A percentile compares a stretch with the other conserved stretches of the same genome.
phyloP scores from a whole-genome alignment of 2,797 vertebrate genomes.

The Cuculus canorus region DNA sequence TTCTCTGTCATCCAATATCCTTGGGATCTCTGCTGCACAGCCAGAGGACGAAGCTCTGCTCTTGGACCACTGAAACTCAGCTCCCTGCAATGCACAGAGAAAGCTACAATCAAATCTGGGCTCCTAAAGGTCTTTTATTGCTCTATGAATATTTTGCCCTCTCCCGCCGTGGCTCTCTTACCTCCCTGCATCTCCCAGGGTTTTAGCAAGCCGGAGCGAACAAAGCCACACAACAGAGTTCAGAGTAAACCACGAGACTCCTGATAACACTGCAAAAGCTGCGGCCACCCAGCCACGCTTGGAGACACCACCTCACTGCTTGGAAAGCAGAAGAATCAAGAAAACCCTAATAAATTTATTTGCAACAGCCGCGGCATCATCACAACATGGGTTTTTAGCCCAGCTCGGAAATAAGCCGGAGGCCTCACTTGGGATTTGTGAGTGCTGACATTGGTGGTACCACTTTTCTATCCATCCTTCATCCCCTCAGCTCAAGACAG shows the following conservation, averaged over 20 bases:
- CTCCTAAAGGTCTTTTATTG: background rate
- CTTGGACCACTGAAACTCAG: background rate
- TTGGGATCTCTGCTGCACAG: background rate
- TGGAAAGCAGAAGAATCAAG: background rate
- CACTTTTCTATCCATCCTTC: background rate
- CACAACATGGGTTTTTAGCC: background rate
- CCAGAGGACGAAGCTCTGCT: background rate
- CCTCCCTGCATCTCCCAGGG: background rate
- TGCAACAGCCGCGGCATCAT: background rate
- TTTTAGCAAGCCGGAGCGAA: background rate
- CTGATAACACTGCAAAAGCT: background rate
- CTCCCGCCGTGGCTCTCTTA: background rate
- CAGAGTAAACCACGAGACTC: constrained; percentile 12
- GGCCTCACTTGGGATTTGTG: background rate
- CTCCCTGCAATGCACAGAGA: background rate
- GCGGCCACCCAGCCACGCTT: background rate
- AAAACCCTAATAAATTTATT: background rate
- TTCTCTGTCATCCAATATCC: background rate
- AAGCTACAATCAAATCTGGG: background rate
- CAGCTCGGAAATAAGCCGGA: background rate
- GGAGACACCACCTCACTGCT: background rate
- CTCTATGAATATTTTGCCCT: background rate
- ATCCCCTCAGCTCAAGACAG: background rate
- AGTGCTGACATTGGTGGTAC: background rate
- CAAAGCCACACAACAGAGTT: constrained; percentile 40